Percentiles rank a stretch among this genome's conserved stretches.
phyloP scores from a whole-genome alignment of 2,113 vertebrate genomes.

The Erinaceus europaeus region DNA sequence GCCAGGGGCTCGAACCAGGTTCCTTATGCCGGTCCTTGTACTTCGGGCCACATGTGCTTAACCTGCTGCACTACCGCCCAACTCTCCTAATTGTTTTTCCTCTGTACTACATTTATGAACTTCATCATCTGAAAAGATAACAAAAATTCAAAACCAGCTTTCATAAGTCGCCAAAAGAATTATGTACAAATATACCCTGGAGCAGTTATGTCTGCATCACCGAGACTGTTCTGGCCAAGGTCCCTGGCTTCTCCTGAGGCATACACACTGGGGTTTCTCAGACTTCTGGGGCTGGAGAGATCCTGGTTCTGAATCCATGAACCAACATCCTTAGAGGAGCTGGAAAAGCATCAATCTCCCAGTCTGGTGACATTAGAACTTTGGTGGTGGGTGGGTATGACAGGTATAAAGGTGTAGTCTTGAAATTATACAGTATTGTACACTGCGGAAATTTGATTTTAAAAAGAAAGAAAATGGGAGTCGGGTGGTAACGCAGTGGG shows the following conservation, averaged over 20 bases:
- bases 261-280: not conserved
- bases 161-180: constrained; percentile 5
- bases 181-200: constrained; percentile 6
- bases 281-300: not conserved
- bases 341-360: not conserved
- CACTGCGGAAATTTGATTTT: not conserved
- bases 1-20: too few relatives aligned
- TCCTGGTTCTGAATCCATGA: not conserved
- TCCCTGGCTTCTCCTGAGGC: not conserved
- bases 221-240: not conserved
- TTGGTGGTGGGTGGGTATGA: not conserved
- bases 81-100: too few relatives aligned
- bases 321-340: not conserved
- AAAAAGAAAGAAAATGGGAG: not conserved
- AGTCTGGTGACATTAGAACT: not conserved
- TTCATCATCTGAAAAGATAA: not conserved
- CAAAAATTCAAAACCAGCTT: constrained; percentile 19
- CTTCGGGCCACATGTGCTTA: too few relatives aligned
- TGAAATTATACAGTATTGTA: not conserved
- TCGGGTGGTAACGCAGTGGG: not conserved
- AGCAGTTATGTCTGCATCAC: not conserved
- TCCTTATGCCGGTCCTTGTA: too few relatives aligned
- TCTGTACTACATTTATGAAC: not conserved
- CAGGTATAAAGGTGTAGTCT: not conserved
- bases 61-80: too few relatives aligned